Evolutionary conservation across 2,797 vertebrate genomes (phyloP), one percentile per base, ranked within the genome.

Genomic region (Sebastes steindachneri): DNA sequence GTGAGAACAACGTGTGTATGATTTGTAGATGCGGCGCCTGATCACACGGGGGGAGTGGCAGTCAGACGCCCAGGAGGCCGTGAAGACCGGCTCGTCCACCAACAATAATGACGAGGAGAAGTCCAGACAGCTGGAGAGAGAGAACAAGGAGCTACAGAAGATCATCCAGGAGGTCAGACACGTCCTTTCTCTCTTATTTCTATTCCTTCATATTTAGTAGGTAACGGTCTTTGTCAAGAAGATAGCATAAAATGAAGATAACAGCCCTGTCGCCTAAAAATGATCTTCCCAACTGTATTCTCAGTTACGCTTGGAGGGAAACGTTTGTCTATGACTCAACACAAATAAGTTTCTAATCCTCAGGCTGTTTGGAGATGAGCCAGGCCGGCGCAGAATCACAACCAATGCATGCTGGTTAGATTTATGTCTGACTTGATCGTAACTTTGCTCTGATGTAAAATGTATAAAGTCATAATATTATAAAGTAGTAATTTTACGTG

Each of bases 101-200:
- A 98, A 98, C 89, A 98, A 98, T 93, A 98, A 98, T 0, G 97
- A 98, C 5, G 97, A 98, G 82, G 97, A 98, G 91, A 98, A 98
- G 41, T 97, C 97, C 5, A 94, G 97, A 14, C 95, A 98, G 55
- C 81, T 98, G 92, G 97, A 98, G 91, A 94, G 97, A 80, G 97
- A 98, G 86, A 98, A 98, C 90, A 95, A 96, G 1, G 97, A 98
- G 75, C 91, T 98, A 37, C 97, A 98, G 93, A 96, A 96, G 83
- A 98, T 98, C 93, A 97, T 98, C 2, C 97, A 97, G 0, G 97
- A 98, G 97, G 97, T 97, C 23, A 73, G 67, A 4, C 8, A 0
- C 28, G 7, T 0, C 9, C 12, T 59, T 53, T 37, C 7, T 21
- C n/a, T 64, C 6, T 23, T 48, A 1, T 35, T 59, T 51, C 4